These are phyloP conservation scores for Neoseiulus cucumeris DNA, from an alignment of 1,140 invertebrate species.

Conservation along the genomic window DNA sequence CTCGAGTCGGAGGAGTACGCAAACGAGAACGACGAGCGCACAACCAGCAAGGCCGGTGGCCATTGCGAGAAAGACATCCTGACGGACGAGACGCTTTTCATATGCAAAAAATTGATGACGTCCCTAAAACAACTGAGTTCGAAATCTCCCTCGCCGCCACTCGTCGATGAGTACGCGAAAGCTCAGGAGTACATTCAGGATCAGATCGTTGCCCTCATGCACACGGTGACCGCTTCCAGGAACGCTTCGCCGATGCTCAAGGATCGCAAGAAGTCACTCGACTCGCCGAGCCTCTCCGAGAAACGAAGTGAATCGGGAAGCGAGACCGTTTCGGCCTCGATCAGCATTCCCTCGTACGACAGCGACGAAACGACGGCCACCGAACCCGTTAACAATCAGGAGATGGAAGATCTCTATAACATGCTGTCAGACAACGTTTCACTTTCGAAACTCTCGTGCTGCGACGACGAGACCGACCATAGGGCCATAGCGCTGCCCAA, in stretches of 20 bases:
- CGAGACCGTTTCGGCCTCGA: neutral
- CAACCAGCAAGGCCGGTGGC: neutral
- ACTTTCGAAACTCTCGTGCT: neutral
- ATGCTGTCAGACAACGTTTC: constrained; percentile 1
- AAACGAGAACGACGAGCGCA: constrained; percentile 14
- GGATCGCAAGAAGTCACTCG: neutral
- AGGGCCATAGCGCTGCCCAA: neutral
- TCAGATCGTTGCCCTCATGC: constrained; percentile 69
- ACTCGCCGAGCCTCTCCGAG: neutral
- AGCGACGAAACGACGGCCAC: constrained; percentile 1
- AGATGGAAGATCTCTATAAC: constrained; percentile 4
- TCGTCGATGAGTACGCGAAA: constrained; percentile 46
- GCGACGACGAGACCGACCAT: constrained; percentile 1
- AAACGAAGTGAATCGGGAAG: neutral
- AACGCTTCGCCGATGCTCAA: constrained; percentile 16
- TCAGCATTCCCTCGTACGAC: constrained; percentile 10
- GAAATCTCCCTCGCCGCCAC: constrained; percentile 46
- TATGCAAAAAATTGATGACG: constrained; percentile 21
- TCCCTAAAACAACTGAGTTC: constrained; percentile 20
- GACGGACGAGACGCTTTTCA: constrained; percentile 21
- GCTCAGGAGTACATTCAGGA: constrained; percentile 80
- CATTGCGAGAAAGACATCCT: neutral
- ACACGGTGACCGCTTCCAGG: constrained; percentile 50
- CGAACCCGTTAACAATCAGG: constrained; percentile 1
- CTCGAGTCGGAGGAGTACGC: constrained; percentile 19